phyloP scores from a whole-genome alignment of 2,797 vertebrate genomes.

The Mastacembelus armatus region DNA sequence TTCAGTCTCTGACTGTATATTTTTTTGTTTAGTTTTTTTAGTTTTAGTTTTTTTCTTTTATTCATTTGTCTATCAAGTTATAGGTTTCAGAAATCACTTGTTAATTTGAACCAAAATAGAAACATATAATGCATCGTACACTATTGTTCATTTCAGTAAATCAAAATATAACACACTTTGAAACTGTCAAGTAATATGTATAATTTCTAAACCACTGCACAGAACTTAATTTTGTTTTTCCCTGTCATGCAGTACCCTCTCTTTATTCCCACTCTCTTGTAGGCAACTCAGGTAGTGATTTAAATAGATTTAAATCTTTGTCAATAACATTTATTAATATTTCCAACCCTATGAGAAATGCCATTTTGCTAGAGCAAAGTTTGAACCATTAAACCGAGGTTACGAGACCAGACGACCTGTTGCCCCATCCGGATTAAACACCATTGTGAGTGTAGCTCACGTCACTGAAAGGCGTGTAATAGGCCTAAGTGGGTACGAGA shows the following conservation, averaged over 20 bases:
- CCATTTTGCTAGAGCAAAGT: background rate
- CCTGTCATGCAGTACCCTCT: too few relatives aligned
- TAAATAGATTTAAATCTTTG: background rate
- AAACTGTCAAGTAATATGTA: too few relatives aligned
- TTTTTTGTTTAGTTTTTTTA: too few relatives aligned
- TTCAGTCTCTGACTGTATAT: slow-evolving; percentile 3
- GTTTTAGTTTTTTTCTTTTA: background rate
- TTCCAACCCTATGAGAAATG: background rate
- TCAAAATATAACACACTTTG: background rate
- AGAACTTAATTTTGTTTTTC: background rate
- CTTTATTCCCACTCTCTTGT: background rate
- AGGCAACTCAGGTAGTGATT: background rate
- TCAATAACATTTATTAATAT: background rate
- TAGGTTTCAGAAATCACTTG: background rate
- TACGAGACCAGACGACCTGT: too few relatives aligned
- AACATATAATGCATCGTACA: background rate
- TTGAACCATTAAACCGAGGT: too few relatives aligned
- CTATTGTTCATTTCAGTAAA: background rate
- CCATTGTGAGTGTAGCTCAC: too few relatives aligned
- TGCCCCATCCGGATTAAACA: too few relatives aligned
- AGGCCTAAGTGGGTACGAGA: too few relatives aligned
- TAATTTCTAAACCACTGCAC: background rate
- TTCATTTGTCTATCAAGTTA: slow-evolving; percentile 6
- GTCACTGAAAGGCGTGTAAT: background rate
- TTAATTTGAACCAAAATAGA: background rate